Evolutionary conservation across 2,797 vertebrate genomes (phyloP), one percentile per base, ranked within the genome.

Genomic region (Pangasius djambal): DNA sequence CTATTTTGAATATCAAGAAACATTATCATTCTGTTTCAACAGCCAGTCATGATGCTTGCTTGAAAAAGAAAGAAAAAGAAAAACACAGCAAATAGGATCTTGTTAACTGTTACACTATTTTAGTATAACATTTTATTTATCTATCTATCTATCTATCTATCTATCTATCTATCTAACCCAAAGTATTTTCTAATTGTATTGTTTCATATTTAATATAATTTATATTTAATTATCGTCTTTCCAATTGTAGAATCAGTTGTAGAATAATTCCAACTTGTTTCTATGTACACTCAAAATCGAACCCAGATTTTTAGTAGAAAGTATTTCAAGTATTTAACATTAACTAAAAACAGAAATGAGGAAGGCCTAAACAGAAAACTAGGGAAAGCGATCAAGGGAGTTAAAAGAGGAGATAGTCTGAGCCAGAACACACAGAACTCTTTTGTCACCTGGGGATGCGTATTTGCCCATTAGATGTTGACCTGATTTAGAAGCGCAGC

Each of bases 391-490:
- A 77, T 74, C 13, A n/a, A 65, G 77, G 55, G 61, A 88, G 63
- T 83, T 65, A 83, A 75, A 72, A 75, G 63, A 84, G 65, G 57
- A 85, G 44, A 89, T 52, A 83, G 74, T 37, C 74, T 75, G 86
- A 88, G 75, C 22, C 37, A 91, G 91, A 87, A 79, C 86, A 88
- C 40, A 89, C 87, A 88, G 70, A 90, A 88, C 89, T 89, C 85
- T 91, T 90, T 91, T 88, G 78, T 91, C 86, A 86, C 89, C 87
- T 83, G 85, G 90, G 88, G 91, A 91, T 40, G 81, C 63, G 5
- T 84, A 89, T 91, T 92, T 89, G 87, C 88, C 91, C 92, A 93
- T 89, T 91, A 90, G 91, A 92, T 87, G 85, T 92, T 94, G 92
- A 94, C 89, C 90, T 89, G 91, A 87, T 91, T 93, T 89, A 90